phyloP scores from a whole-genome alignment of 2,113 vertebrate genomes.

The Guaruba guarouba region DNA sequence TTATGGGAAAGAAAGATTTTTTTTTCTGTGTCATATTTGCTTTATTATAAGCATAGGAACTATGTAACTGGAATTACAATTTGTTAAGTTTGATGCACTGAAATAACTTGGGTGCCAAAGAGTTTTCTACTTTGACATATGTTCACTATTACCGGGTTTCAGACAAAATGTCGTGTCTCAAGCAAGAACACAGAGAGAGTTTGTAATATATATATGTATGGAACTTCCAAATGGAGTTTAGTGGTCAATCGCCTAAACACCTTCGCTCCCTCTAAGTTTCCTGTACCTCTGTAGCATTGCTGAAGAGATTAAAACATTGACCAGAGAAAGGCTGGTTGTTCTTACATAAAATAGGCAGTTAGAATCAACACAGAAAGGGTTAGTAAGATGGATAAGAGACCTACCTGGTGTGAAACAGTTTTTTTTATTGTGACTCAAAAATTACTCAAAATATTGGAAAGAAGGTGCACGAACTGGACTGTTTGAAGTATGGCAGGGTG shows the following conservation, averaged over 20 bases:
- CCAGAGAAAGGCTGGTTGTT: background rate
- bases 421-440: background rate
- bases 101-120: conserved; percentile 58
- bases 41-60: conserved; percentile 70
- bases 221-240: conserved; percentile 2
- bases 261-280: background rate
- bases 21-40: conserved; percentile 59
- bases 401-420: background rate
- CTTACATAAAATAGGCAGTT: background rate
- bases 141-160: conserved; percentile 36
- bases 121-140: conserved; percentile 42
- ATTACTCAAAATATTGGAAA: background rate
- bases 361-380: background rate
- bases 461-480: background rate
- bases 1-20: conserved; percentile 32
- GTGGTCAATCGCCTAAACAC: background rate
- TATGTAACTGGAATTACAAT: conserved; percentile 59
- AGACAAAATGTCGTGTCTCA: conserved; percentile 39
- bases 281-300: background rate
- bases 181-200: background rate
- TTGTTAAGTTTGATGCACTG: conserved; percentile 52
- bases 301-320: background rate
- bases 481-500: background rate
- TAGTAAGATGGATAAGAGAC: background rate
- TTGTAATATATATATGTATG: conserved; percentile 14